Percentiles rank a stretch among this genome's conserved stretches.
phyloP scores from a whole-genome alignment of 2,888 invertebrate species.

The Ichneumoninae sp. region DNA sequence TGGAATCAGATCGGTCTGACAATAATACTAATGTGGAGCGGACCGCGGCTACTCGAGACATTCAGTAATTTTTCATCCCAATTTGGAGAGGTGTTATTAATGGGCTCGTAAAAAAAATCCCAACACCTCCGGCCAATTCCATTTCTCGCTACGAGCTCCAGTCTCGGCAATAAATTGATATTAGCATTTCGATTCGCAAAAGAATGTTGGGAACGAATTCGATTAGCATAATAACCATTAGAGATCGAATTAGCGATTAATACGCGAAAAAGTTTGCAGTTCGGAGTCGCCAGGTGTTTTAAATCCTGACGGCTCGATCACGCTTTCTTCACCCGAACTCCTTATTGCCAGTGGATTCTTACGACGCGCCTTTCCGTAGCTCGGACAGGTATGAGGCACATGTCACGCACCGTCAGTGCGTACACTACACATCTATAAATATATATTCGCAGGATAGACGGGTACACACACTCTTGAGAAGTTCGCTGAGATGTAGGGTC shows the following conservation, averaged over 20 bases:
- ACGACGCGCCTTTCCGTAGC: conserved; percentile 7
- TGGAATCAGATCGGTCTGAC: background rate
- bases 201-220: background rate
- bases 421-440: conserved; percentile 1
- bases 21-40: background rate
- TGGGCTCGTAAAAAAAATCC: too few relatives aligned
- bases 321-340: conserved; percentile 68
- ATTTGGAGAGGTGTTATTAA: too few relatives aligned
- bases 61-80: background rate
- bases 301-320: conserved; percentile 53
- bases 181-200: background rate
- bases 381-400: conserved; percentile 29
- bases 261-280: background rate
- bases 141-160: background rate
- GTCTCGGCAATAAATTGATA: background rate
- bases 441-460: background rate
- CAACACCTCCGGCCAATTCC: background rate
- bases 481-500: conserved; percentile 7
- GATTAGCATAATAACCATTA: background rate
- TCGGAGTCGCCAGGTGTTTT: conserved; percentile 10
- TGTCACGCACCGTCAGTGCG: conserved; percentile 54
- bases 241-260: background rate
- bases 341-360: conserved; percentile 46
- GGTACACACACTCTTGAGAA: conserved; percentile 8
- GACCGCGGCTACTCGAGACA: background rate